Evolutionary conservation across 2,113 vertebrate genomes (phyloP).

Genomic region (Peucedramus taeniatus): DNA sequence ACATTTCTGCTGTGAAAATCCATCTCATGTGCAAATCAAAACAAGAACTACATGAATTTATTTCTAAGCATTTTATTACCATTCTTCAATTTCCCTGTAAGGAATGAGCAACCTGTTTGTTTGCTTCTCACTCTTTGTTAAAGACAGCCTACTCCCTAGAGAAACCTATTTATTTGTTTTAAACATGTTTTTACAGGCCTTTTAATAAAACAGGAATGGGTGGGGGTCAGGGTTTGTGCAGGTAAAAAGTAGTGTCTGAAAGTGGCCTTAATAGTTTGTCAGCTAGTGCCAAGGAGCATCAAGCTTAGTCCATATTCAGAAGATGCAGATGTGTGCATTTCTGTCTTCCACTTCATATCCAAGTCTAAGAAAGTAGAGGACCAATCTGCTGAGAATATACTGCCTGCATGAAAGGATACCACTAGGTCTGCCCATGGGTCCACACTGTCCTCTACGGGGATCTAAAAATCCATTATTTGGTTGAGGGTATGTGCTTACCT

Average conservation of each 20-base stretch:
- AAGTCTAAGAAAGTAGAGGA: not conserved
- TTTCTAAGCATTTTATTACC: not conserved
- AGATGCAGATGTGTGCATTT: not conserved
- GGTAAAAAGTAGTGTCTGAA: not conserved
- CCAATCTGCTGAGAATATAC: not conserved
- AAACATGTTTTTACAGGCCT: not conserved
- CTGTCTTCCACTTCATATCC: not conserved
- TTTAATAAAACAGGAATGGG: not conserved
- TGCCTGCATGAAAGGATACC: not conserved
- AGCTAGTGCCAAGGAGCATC: not conserved
- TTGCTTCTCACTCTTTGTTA: not conserved
- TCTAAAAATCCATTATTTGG: not conserved
- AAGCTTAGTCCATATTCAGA: not conserved
- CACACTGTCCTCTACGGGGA: not conserved
- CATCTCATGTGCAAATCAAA: not conserved
- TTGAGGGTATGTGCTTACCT: not conserved
- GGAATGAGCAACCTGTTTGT: not conserved
- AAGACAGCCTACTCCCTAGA: not conserved
- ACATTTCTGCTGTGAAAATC: not conserved
- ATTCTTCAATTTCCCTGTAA: not conserved
- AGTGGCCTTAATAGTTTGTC: not conserved
- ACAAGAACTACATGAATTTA: not conserved
- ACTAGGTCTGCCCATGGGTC: not conserved
- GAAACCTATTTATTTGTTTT: not conserved
- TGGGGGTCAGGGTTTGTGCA: rapidly evolving